Percentiles rank a stretch among this genome's conserved stretches.
Evolutionary conservation across 92 coral and sea anemone genomes (phyloP).

Genomic region (Pocillopora meandrina): DNA sequence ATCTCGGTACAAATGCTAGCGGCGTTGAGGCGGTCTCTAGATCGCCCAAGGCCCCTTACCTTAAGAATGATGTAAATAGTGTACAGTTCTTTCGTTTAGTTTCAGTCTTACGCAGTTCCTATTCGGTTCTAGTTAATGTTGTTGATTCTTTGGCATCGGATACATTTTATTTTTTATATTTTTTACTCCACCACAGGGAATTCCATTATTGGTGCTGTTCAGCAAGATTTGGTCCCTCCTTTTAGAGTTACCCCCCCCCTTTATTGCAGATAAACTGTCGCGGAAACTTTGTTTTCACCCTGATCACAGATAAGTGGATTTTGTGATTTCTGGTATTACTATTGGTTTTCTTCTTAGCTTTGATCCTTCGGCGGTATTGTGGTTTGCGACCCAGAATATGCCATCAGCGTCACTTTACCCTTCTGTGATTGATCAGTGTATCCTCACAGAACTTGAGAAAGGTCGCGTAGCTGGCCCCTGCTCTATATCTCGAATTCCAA

Average conservation of each 20-base stretch:
- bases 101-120: background rate
- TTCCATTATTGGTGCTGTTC: background rate
- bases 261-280: background rate
- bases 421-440: too few species aligned
- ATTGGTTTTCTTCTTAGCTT: constrained; percentile 16
- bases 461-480: too few species aligned
- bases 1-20: background rate
- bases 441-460: too few species aligned
- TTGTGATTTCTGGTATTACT: background rate
- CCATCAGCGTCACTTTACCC: too few species aligned
- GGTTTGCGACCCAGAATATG: too few species aligned
- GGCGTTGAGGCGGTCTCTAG: background rate
- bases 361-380: background rate
- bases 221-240: constrained; percentile 6
- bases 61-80: background rate
- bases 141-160: background rate
- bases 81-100: background rate
- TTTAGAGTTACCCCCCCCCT: background rate
- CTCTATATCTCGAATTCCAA: too few species aligned
- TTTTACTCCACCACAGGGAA: background rate
- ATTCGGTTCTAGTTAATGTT: background rate
- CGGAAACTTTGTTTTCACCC: background rate
- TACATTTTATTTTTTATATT: too few species aligned
- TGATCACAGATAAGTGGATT: constrained; percentile 3
- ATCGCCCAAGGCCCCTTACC: background rate